A percentile compares a stretch with the other conserved stretches of the same genome.
phyloP scores from a whole-genome alignment of 1,140 invertebrate species.

The Bombus waltoni region DNA sequence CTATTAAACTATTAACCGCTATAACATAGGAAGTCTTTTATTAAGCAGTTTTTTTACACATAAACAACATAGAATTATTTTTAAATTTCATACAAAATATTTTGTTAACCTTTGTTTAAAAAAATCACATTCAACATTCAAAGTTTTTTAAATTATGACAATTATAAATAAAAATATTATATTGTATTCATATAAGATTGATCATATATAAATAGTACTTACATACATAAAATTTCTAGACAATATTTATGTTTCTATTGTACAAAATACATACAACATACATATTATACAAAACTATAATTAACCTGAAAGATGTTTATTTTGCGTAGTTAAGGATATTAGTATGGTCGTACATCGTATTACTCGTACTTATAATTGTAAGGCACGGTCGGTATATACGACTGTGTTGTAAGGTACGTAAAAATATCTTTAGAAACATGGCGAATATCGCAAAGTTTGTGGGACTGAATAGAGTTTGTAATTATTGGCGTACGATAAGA shows the following conservation, averaged over 20 bases:
- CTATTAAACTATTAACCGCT: too few relatives aligned
- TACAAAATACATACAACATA: not conserved
- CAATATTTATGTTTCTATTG: not conserved
- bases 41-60: not conserved
- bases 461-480: constrained; percentile 89
- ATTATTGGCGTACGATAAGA: constrained; percentile 87
- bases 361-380: too few relatives aligned
- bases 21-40: not conserved
- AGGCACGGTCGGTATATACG: too few relatives aligned
- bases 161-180: not conserved
- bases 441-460: constrained; percentile 86
- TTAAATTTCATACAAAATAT: not conserved
- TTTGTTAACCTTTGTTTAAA: not conserved
- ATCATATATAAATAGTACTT: not conserved
- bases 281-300: not conserved
- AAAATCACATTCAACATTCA: not conserved
- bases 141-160: not conserved
- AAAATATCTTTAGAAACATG: constrained; percentile 79
- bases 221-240: not conserved
- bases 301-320: not conserved
- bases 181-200: not conserved
- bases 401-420: too few relatives aligned
- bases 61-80: not conserved
- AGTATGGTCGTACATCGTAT: too few relatives aligned
- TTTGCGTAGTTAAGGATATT: constrained; percentile 14